Percentiles rank a stretch among this genome's conserved stretches.
Evolutionary conservation across 1,140 invertebrate species (phyloP).

Genomic region (Asbolus verrucosus): DNA sequence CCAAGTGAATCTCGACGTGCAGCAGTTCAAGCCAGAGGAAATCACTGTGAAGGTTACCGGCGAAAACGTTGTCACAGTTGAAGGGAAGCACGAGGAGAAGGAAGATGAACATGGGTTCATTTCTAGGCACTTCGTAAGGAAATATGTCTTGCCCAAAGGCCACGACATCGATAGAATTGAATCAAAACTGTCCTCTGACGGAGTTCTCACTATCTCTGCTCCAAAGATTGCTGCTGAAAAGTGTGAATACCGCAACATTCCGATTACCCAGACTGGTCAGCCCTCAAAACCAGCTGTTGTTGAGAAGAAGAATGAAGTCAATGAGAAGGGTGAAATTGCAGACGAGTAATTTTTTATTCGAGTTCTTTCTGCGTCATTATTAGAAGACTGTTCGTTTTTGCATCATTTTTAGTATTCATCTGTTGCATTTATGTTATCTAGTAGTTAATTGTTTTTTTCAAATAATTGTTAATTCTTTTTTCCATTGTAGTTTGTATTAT

Average conservation of each 20-base stretch:
- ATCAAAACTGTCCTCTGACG: constrained; percentile 79
- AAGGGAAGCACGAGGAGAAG: constrained; percentile 68
- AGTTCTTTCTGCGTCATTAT: too few species aligned
- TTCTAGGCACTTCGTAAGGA: constrained; percentile 70
- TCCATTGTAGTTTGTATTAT: too few species aligned
- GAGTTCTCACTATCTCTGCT: constrained; percentile 75
- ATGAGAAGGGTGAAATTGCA: not conserved
- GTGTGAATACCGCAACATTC: constrained; percentile 16
- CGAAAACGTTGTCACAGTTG: constrained; percentile 68
- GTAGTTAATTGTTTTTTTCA: too few species aligned
- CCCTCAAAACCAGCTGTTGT: constrained; percentile 15
- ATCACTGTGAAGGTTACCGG: constrained; percentile 71
- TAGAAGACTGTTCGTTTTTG: too few species aligned
- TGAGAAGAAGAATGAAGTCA: constrained; percentile 5
- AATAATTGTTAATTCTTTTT: too few species aligned
- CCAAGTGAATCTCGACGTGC: constrained; percentile 67
- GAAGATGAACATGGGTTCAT: constrained; percentile 65
- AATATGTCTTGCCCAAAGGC: constrained; percentile 76
- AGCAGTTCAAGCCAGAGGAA: constrained; percentile 73
- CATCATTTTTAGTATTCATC: too few species aligned
- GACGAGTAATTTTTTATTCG: not conserved
- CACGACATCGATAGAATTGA: constrained; percentile 73
- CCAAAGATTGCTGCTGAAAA: constrained; percentile 64
- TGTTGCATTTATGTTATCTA: too few species aligned
- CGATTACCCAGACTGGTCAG: constrained; percentile 40